Percentiles rank a stretch among this genome's conserved stretches.
Evolutionary conservation across 2,888 invertebrate genomes (phyloP).

Genomic region (Chalcosyrphus nemorum): DNA sequence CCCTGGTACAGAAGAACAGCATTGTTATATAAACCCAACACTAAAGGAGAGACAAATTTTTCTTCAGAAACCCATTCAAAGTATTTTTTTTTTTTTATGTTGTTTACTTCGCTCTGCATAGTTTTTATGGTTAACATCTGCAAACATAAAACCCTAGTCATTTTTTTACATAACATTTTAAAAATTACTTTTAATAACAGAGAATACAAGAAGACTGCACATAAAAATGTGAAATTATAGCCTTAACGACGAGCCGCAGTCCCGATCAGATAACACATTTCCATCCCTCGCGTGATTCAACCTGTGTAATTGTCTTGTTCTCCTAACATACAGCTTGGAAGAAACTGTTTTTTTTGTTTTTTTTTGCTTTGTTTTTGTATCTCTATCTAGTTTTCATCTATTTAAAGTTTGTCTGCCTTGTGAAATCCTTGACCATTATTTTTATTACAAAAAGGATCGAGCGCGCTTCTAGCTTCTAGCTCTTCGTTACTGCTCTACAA

Average conservation of each 20-base stretch:
- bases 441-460: constrained; percentile 34
- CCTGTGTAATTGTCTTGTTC: constrained; percentile 43
- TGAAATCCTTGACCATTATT: constrained; percentile 49
- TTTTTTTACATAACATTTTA: constrained; percentile 48
- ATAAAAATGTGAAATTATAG: constrained; percentile 48
- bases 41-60: not conserved
- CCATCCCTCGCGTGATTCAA: not conserved
- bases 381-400: constrained; percentile 52
- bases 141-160: constrained; percentile 21
- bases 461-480: too few relatives aligned
- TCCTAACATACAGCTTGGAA: constrained; percentile 39
- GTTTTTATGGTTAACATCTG: constrained; percentile 20
- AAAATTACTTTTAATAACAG: constrained; percentile 57
- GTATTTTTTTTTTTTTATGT: too few relatives aligned
- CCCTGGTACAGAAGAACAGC: constrained; percentile 11
- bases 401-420: constrained; percentile 20
- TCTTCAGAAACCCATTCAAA: constrained; percentile 20
- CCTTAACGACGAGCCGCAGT: not conserved
- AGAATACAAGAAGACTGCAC: constrained; percentile 36
- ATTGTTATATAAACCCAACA: not conserved
- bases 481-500: constrained; percentile 16
- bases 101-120: not conserved
- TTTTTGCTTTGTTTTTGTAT: not conserved
- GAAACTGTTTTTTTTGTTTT: not conserved
- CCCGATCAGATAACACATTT: constrained; percentile 37